A percentile compares a stretch with the other conserved stretches of the same genome.
Conservation (phyloP, 1,140 invertebrate species). For the Goniozus legneri region DNA sequence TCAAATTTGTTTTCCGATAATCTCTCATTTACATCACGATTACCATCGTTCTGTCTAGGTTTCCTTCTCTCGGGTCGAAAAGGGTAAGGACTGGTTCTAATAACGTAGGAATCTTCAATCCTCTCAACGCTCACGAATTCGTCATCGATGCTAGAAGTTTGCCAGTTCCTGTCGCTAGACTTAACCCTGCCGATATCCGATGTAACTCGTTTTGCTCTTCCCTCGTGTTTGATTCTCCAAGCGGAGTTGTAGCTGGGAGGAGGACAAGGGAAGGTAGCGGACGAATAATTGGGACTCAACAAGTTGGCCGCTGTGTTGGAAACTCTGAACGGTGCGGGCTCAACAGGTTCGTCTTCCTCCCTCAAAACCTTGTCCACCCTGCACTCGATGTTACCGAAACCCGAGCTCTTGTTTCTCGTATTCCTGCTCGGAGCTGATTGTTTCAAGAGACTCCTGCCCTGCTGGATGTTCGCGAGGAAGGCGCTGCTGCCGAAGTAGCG, state of each 20-base stretch:
- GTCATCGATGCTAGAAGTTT: constrained; percentile 18
- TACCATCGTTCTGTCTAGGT: background rate
- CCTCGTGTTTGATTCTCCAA: background rate
- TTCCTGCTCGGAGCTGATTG: too few relatives aligned
- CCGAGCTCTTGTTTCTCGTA: too few relatives aligned
- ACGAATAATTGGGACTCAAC: too few relatives aligned
- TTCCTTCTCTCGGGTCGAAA: constrained; percentile 38
- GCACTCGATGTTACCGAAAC: too few relatives aligned
- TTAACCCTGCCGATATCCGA: background rate
- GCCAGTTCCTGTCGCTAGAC: background rate
- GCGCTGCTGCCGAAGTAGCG: background rate
- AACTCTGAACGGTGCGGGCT: too few relatives aligned
- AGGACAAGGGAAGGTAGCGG: too few relatives aligned
- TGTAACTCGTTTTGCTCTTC: background rate
- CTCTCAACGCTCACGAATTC: constrained; percentile 46
- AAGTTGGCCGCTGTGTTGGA: too few relatives aligned
- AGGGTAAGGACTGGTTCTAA: constrained; percentile 41
- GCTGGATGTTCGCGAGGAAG: background rate
- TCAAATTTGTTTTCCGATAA: too few relatives aligned
- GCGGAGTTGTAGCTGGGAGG: too few relatives aligned
- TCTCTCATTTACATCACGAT: background rate
- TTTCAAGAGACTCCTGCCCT: background rate
- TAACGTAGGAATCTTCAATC: constrained; percentile 34
- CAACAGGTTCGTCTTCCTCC: background rate
- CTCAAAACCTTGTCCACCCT: background rate